A percentile compares a stretch with the other conserved stretches of the same genome.
These are phyloP conservation scores for Balanococcus diminutus DNA, from an alignment of 2,888 invertebrate species.

Conservation along the genomic window DNA sequence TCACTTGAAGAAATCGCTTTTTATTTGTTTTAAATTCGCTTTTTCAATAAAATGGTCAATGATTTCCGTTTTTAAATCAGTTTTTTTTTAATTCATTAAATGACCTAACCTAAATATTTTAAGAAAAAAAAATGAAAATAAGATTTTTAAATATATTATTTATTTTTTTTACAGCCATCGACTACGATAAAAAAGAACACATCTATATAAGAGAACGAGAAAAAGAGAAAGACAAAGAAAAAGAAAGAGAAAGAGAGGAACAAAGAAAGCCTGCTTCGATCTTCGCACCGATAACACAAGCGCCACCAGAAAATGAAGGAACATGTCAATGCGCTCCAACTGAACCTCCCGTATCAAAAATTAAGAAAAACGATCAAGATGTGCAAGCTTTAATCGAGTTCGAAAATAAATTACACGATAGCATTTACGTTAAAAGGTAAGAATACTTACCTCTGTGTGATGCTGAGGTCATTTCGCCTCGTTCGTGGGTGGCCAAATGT, in stretches of 20 bases:
- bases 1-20: no score
- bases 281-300: not conserved
- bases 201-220: no score
- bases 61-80: no score
- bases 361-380: conserved; percentile 64
- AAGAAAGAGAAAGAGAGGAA: conserved; percentile 59
- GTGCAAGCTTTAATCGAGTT: conserved; percentile 72
- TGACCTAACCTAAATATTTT: no score
- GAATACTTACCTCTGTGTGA: conserved; percentile 7
- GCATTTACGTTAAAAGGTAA: conserved; percentile 68
- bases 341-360: conserved; percentile 58
- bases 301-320: not conserved
- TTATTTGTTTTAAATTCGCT: no score
- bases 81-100: no score
- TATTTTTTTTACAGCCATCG: conserved; percentile 60
- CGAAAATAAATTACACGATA: conserved; percentile 81
- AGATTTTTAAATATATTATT: no score
- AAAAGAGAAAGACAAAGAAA: conserved; percentile 26
- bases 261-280: no score
- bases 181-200: conserved; percentile 61
- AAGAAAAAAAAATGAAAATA: no score
- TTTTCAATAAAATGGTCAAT: no score
- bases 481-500: no score
- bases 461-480: not conserved
- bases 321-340: conserved; percentile 58